phyloP scores from a whole-genome alignment of 2,797 vertebrate genomes.

The Lithobates sylvaticus region DNA sequence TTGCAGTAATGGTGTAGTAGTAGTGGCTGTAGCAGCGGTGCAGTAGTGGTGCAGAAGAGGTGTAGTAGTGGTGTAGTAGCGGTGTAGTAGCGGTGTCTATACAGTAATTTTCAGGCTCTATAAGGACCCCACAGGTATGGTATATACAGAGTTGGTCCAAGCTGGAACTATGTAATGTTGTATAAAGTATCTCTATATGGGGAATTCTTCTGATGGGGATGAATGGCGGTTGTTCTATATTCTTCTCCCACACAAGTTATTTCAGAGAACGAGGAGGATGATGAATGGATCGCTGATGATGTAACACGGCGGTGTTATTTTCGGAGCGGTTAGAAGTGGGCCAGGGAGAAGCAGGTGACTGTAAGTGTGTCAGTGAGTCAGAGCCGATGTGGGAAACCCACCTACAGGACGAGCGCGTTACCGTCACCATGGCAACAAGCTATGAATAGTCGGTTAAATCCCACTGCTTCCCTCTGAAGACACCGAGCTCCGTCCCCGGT shows the following conservation, averaged over 20 bases:
- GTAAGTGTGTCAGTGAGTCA: constrained; percentile 40
- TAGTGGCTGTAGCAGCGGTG: too few species aligned
- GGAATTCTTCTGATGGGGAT: too few species aligned
- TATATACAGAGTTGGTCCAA: too few species aligned
- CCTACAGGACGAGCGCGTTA: constrained; percentile 1
- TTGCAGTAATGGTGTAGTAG: too few species aligned
- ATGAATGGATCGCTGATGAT: background rate
- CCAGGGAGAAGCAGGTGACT: constrained; percentile 6
- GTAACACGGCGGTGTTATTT: constrained; percentile 1
- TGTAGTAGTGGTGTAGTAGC: too few species aligned
- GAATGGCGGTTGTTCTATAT: background rate
- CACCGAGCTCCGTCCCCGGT: constrained; percentile 2
- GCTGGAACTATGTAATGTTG: too few species aligned
- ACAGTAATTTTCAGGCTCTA: too few species aligned
- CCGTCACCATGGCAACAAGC: constrained; percentile 41
- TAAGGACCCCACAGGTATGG: too few species aligned
- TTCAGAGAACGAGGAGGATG: background rate
- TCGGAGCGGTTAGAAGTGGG: background rate
- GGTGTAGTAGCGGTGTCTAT: too few species aligned
- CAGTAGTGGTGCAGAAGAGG: too few species aligned
- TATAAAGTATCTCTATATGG: too few species aligned
- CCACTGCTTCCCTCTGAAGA: constrained; percentile 25
- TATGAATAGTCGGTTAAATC: constrained; percentile 48
- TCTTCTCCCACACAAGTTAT: background rate
- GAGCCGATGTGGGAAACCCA: constrained; percentile 22